Evolutionary conservation across 1,140 invertebrate species (phyloP), one percentile per base, ranked within the genome.

Genomic region (Cepaea nemoralis): DNA sequence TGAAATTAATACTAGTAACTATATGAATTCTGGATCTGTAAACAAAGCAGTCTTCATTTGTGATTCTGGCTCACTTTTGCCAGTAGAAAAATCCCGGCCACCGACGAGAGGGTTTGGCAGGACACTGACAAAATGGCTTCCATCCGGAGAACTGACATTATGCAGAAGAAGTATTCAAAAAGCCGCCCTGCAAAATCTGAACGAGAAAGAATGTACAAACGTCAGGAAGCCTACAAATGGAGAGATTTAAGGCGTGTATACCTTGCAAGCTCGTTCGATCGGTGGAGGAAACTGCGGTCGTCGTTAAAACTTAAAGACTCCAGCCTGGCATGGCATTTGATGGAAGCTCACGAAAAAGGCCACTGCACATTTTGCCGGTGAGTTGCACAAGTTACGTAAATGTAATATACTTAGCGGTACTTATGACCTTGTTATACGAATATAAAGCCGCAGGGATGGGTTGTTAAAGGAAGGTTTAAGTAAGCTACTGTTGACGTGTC

Each of bases 321-420:
- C 39, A 83, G 82, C 77, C 78, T 85, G 67, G 84, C 84, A 73
- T 85, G 84, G 84, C 84, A 85, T 83, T 85, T 85, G 82, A 81
- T 85, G 82, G 84, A 85, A 80, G 82, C 84, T 83, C 84, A 85
- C 80, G 84, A 80, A 67, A 83, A 82, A 78, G 73, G 82, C 27
- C 63, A 39, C 31, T 85, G 84, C 79, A 67, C 76, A 48, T 67
- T 77, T 22, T 83, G 84, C 77, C 77, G 80, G 84, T 85, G 80
- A 79, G 77, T 79, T 59, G 24, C 31, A 42, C 63, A 63, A 39
- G 31, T 40, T 19, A 39, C 69, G 10, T 39, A 37, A 71, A 45
- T 27, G 0, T 71, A 8, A 39, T 71, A 8, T 39, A 8, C 2
- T 63, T 63, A 0, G 27, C n/a, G 5, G 22, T 63, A 63, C 33